Evolutionary conservation across 2,888 invertebrate genomes (phyloP), one percentile per base, ranked within the genome.

Genomic region (Lepetodrilus schrolli): DNA sequence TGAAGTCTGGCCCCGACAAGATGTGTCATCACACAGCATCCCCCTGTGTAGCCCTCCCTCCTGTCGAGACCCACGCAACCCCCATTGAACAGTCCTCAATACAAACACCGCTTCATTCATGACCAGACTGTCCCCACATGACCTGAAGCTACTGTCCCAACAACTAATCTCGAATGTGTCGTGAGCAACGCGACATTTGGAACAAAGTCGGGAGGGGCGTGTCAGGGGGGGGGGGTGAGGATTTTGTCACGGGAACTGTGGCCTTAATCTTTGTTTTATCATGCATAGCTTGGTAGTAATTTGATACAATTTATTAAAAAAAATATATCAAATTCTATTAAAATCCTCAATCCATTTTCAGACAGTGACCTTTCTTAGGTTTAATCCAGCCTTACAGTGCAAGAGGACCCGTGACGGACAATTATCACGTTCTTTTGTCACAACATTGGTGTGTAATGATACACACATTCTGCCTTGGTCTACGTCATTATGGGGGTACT

Each of bases 191-290:
- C 34, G 58, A 58, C 58, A 58, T 7, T 30, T 17, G 26, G 30
- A 58, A 30, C 26, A 58, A 58, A 58, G 43, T 43, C 43, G 2
- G n/a, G n/a, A n/a, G n/a, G n/a, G n/a, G n/a, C n/a, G n/a, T n/a
- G n/a, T n/a, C n/a, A n/a, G n/a, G n/a, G n/a, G n/a, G n/a, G n/a
- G n/a, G n/a, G n/a, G n/a, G n/a, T n/a, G 48, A 21, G 21, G 20
- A 17, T 34, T 58, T 58, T 58, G 58, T 58, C 26, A 13, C 17
- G 58, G 30, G 26, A 58, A 34, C 26, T 30, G n/a, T n/a, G n/a
- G n/a, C 30, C 58, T 58, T 30, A 58, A 58, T 58, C 58, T 58
- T 58, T 58, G 58, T 58, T 58, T 58, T 58, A 58, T 58, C 58
- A 58, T 58, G 58, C 58, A 30, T 58, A 58, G 58, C 34, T 58